These are phyloP conservation scores for Acanthosepion pharaonis DNA, from an alignment of 2,888 invertebrate species.

Conservation along the genomic window DNA sequence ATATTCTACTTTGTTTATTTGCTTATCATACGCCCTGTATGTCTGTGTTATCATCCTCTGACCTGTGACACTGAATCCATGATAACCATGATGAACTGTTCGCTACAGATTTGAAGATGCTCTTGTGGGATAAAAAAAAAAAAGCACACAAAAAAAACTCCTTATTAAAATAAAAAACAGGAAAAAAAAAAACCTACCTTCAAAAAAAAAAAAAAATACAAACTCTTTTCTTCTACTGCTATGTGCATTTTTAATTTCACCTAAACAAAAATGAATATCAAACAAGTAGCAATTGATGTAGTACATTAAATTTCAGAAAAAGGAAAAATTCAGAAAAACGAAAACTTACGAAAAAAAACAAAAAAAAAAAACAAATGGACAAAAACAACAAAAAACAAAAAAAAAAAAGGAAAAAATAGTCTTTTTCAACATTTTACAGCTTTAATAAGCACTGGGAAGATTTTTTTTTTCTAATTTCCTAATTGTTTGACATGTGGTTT, in stretches of 20 bases:
- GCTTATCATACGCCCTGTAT: constrained; percentile 44
- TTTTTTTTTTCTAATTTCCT: not conserved
- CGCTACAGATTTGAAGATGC: constrained; percentile 46
- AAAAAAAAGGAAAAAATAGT: not conserved
- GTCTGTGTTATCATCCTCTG: constrained; percentile 43
- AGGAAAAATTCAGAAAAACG: not conserved
- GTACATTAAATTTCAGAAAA: constrained; percentile 45
- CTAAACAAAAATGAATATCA: constrained; percentile 39
- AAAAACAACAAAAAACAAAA: constrained; percentile 36
- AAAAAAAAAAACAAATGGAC: not conserved
- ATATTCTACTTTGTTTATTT: constrained; percentile 42
- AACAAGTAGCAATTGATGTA: constrained; percentile 41
- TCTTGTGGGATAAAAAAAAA: constrained; percentile 39
- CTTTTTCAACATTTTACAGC: constrained; percentile 46
- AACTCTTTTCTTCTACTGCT: constrained; percentile 39
- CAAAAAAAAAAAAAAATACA: not conserved
- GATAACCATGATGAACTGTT: constrained; percentile 41
- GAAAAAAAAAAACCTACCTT: not conserved
- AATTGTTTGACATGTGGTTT: constrained; percentile 45
- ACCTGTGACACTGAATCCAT: constrained; percentile 25
- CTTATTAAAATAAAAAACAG: not conserved
- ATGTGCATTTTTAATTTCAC: constrained; percentile 49
- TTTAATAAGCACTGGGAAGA: constrained; percentile 45
- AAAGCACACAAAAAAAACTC: not conserved
- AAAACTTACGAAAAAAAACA: not conserved